Evolutionary conservation across 1,140 invertebrate species (phyloP).

Genomic region (Drosophila hydei): DNA sequence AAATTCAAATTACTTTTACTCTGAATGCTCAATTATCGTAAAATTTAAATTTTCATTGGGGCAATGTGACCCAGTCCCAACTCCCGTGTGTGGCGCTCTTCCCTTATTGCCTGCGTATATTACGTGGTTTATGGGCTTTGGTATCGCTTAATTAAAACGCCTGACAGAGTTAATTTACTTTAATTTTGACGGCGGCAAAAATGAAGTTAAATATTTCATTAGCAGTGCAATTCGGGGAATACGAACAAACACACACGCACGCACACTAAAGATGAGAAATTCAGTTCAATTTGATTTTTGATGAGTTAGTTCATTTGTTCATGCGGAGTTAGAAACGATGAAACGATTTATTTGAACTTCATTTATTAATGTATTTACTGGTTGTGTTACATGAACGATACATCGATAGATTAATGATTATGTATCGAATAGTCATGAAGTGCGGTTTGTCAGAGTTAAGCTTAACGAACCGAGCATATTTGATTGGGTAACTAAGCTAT

Average conservation of each 20-base stretch:
- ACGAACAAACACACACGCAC: neutral
- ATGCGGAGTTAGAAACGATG: too few relatives aligned
- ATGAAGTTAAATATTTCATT: conserved; percentile 77
- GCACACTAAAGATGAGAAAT: neutral
- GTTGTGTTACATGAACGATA: too few relatives aligned
- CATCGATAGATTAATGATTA: too few relatives aligned
- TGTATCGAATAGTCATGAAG: too few relatives aligned
- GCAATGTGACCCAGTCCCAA: neutral
- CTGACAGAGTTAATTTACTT: conserved; percentile 70
- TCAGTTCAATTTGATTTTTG: neutral
- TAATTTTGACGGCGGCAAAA: conserved; percentile 63
- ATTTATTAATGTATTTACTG: too few relatives aligned
- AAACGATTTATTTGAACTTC: too few relatives aligned
- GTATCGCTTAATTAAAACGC: conserved; percentile 64
- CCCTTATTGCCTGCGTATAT: conserved; percentile 10
- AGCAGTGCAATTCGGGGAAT: conserved; percentile 49
- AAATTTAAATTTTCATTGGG: conserved; percentile 15
- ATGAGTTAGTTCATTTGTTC: neutral
- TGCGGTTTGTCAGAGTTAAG: too few relatives aligned
- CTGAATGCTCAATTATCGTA: conserved; percentile 26
- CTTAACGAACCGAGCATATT: too few relatives aligned
- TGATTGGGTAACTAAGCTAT: too few relatives aligned
- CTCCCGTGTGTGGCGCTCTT: neutral
- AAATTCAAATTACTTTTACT: conserved; percentile 15
- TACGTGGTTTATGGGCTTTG: conserved; percentile 25